Evolutionary conservation across 2,888 invertebrate genomes (phyloP), one percentile per base, ranked within the genome.

Genomic region (Quadriops clusia): DNA sequence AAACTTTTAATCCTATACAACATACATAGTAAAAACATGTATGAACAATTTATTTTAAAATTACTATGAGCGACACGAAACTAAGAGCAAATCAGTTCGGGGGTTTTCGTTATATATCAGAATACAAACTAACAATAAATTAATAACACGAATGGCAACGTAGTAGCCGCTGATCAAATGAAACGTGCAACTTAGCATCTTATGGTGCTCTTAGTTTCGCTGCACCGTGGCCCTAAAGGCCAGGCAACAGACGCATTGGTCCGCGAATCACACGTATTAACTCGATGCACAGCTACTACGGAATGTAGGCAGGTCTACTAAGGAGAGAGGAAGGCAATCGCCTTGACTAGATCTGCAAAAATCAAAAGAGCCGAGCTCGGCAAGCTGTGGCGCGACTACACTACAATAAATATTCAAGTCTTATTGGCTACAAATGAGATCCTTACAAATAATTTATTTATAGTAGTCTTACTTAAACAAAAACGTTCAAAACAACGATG

Each of bases 221-320:
- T 49, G 45, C 45, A 46, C 46, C 50, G 43, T 47, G 50, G 49
- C 50, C 38, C 37, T 21, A 23, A 28, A 30, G 24, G 32, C 32
- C 31, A 27, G 27, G 50, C 49, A 48, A 50, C 43, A 53, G 53
- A 57, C 54, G 51, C 56, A 53, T 58, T 59, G 59, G 59, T 58
- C 58, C 58, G 51, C 54, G 44, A 58, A 57, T 54, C 56, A 56
- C 55, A 56, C 33, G 25, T 33, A 16, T 24, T 17, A 32, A 21
- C 12, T 54, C 48, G 47, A 53, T 54, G 53, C 52, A 54, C 52
- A 54, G 54, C 54, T 53, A 52, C 48, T 50, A 50, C 48, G 56
- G 56, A 56, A 56, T 56, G 56, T 56, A 48, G 51, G 51, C 52
- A 53, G 51, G 46, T 54, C 51, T 48, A 50, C 49, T 43, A 47